Evolutionary conservation across 1,140 invertebrate genomes (phyloP).

Genomic region (Drosophila funebris): DNA sequence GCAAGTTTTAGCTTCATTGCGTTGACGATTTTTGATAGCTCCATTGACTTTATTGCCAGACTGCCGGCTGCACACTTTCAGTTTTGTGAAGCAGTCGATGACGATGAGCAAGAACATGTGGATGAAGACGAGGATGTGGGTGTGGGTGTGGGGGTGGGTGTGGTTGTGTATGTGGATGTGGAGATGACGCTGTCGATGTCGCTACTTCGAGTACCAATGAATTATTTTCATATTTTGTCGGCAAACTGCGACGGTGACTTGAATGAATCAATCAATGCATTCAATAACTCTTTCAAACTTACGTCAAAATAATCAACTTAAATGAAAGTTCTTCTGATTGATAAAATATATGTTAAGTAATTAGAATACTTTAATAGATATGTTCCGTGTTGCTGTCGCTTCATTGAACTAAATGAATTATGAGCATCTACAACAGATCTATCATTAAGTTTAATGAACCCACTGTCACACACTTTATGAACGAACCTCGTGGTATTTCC

Average conservation of each 20-base stretch:
- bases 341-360: no score
- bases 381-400: no score
- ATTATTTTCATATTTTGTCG: slow-evolving; percentile 76
- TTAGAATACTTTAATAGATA: no score
- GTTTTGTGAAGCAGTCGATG: slow-evolving; percentile 42
- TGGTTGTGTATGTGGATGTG: slow-evolving; percentile 13
- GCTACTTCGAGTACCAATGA: slow-evolving; percentile 56
- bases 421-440: neutral
- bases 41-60: slow-evolving; percentile 76
- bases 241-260: neutral
- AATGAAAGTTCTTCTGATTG: no score
- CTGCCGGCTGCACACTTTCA: slow-evolving; percentile 67
- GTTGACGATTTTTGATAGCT: slow-evolving; percentile 75
- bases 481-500: slow-evolving; percentile 35
- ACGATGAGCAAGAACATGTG: neutral
- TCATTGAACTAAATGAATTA: no score
- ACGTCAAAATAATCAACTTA: neutral
- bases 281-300: neutral
- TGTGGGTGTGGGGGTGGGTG: slow-evolving; percentile 9
- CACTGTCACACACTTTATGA: slow-evolving; percentile 3
- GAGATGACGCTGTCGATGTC: slow-evolving; percentile 14
- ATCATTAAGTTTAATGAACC: neutral
- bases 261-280: slow-evolving; percentile 18
- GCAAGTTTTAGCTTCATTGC: slow-evolving; percentile 72
- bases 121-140: neutral